Percentiles rank a stretch among this genome's conserved stretches.
phyloP scores from a whole-genome alignment of 2,113 vertebrate species.

The Heterocephalus glaber region DNA sequence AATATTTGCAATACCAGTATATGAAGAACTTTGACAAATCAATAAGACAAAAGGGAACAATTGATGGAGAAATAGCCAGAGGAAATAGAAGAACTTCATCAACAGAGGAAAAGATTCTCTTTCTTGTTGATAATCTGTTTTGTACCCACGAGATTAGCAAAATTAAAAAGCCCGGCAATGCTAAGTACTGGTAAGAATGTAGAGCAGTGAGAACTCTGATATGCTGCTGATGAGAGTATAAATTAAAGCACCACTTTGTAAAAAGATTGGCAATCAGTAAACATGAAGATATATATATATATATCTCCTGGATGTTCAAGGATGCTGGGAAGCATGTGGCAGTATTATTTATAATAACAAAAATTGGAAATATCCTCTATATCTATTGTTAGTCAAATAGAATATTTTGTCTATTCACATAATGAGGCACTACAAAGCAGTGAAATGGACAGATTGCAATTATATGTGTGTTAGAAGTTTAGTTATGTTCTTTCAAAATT shows the following conservation, averaged over 20 bases:
- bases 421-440: neutral
- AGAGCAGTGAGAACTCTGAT: neutral
- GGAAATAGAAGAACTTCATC: neutral
- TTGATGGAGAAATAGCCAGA: neutral
- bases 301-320: neutral
- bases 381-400: neutral
- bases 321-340: neutral
- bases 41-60: neutral
- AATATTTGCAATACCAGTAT: neutral
- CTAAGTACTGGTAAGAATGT: neutral
- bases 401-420: neutral
- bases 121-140: neutral
- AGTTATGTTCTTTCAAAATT: neutral
- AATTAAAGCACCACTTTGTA: neutral
- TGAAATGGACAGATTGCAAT: neutral
- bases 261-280: neutral
- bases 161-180: neutral
- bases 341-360: neutral
- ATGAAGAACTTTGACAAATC: constrained; percentile 35
- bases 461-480: neutral
- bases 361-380: neutral
- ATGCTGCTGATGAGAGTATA: neutral
- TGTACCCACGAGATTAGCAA: neutral
- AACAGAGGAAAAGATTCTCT: neutral
- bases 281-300: neutral